These are phyloP conservation scores for Intellagama lesueurii DNA, from an alignment of 2,797 vertebrate genomes.

Conservation along the genomic window DNA sequence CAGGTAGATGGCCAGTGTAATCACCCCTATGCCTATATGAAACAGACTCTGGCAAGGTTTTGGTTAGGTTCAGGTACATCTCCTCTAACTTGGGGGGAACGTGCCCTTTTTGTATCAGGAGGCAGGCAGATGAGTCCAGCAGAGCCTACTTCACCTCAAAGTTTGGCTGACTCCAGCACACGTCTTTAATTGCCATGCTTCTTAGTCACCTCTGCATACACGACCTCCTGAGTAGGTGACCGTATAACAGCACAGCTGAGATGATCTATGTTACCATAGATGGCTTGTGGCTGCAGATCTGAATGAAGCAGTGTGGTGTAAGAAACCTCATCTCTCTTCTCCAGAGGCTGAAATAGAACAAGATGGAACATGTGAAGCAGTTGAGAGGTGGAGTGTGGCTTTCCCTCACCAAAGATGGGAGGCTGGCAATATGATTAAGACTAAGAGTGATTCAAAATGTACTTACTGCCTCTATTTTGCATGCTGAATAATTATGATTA, in stretches of 20 bases:
- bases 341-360: background rate
- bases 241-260: background rate
- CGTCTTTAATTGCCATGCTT: background rate
- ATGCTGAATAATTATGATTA: too few species aligned
- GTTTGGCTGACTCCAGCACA: background rate
- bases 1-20: too few species aligned
- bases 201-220: background rate
- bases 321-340: background rate
- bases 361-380: background rate
- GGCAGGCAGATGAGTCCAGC: background rate
- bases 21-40: background rate
- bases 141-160: background rate
- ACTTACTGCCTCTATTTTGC: too few species aligned
- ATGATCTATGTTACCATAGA: background rate
- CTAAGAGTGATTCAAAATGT: too few species aligned
- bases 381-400: too few species aligned
- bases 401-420: too few species aligned
- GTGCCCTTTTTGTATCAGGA: background rate
- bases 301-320: conserved; percentile 15
- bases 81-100: background rate
- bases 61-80: background rate
- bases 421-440: too few species aligned
- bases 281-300: background rate
- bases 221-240: background rate
- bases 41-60: background rate